Percentiles rank a stretch among this genome's conserved stretches.
phyloP scores from a whole-genome alignment of 2,888 invertebrate species.

The Diarsia brunnea region DNA sequence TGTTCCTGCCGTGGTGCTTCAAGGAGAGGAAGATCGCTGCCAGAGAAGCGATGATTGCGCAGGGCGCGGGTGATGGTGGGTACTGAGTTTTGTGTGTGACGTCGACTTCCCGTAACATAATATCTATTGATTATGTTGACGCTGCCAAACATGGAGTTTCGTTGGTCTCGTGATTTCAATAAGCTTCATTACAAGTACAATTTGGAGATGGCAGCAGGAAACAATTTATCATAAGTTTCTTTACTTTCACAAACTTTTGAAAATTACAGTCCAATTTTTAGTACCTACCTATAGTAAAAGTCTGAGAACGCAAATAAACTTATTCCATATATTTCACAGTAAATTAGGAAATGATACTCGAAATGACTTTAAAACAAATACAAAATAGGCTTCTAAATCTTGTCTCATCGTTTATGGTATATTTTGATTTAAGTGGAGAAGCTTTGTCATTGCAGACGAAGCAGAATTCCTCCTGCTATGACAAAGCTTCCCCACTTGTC shows the following conservation, averaged over 20 bases:
- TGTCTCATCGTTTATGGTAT: too few relatives aligned
- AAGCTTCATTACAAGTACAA: not conserved
- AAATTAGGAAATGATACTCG: too few relatives aligned
- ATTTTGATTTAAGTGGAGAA: too few relatives aligned
- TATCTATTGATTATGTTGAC: not conserved
- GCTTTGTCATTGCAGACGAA: too few relatives aligned
- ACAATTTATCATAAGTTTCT: not conserved
- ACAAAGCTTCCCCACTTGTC: too few relatives aligned
- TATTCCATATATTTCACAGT: too few relatives aligned
- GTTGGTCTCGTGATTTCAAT: not conserved
- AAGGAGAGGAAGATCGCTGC: slow-evolving; percentile 94
- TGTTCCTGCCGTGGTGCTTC: slow-evolving; percentile 94
- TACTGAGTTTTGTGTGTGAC: not conserved
- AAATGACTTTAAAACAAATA: too few relatives aligned
- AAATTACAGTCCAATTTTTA: too few relatives aligned
- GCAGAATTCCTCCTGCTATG: too few relatives aligned
- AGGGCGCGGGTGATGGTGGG: slow-evolving; percentile 92
- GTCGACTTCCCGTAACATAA: not conserved
- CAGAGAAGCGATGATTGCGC: slow-evolving; percentile 94
- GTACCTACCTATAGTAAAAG: too few relatives aligned
- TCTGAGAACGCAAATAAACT: too few relatives aligned
- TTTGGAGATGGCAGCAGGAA: not conserved
- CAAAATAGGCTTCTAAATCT: too few relatives aligned
- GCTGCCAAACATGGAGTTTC: not conserved
- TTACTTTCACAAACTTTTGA: not conserved